phyloP scores from a whole-genome alignment of 2,113 vertebrate species.

The Callipepla californica region DNA sequence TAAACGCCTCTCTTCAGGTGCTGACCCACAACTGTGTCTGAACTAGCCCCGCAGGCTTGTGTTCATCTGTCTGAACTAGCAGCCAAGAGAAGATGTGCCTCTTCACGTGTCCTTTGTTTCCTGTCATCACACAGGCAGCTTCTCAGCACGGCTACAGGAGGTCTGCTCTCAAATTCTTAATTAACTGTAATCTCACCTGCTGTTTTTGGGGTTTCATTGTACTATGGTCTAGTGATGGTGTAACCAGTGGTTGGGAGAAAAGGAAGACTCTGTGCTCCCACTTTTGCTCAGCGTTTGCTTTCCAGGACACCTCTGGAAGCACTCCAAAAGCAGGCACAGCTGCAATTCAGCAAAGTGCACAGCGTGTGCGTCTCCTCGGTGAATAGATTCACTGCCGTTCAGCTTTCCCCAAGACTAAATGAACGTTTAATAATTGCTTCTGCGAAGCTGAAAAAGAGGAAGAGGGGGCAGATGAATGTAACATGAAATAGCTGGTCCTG shows the following conservation, averaged over 20 bases:
- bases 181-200: conserved; percentile 16
- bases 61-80: not conserved
- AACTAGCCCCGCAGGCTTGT: not conserved
- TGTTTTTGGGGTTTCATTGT: not conserved
- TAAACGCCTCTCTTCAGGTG: not conserved
- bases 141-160: not conserved
- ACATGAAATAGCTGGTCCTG: not conserved
- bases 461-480: not conserved
- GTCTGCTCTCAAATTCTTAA: conserved; percentile 4
- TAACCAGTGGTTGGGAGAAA: not conserved
- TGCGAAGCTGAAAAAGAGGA: not conserved
- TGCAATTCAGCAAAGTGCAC: not conserved
- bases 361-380: not conserved
- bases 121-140: not conserved
- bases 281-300: conserved; percentile 25
- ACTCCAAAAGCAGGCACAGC: not conserved
- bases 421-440: not conserved
- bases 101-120: not conserved
- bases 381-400: not conserved
- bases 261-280: not conserved
- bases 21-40: not conserved
- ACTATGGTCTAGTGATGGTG: conserved; percentile 13
- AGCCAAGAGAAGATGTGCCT: not conserved
- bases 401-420: not conserved
- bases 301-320: conserved; percentile 17